Conservation (phyloP, 2,888 invertebrate species). For the Himalopsyche japonica region DNA sequence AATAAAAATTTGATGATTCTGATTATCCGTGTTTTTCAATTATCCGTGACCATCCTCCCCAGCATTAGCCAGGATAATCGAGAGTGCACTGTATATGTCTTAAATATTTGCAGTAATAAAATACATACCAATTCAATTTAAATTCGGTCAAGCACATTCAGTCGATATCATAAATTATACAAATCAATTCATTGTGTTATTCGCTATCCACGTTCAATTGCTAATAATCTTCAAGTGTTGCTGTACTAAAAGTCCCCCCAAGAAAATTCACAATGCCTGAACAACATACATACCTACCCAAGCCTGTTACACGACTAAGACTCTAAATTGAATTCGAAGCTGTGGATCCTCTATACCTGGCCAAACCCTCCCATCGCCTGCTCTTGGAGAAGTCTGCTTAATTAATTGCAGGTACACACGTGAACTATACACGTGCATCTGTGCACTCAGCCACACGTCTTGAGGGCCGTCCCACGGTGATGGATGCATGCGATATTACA, state of each 20-base stretch:
- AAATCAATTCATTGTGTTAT: too few relatives aligned
- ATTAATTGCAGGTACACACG: slow-evolving; percentile 31
- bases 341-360: neutral
- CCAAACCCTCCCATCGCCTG: neutral
- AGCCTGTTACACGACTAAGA: neutral
- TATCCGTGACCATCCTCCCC: too few relatives aligned
- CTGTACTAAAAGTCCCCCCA: neutral
- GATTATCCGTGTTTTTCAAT: too few relatives aligned
- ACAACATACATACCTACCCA: neutral
- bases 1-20: too few relatives aligned
- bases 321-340: slow-evolving; percentile 17
- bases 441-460: slow-evolving; percentile 4
- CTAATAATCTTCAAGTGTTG: neutral
- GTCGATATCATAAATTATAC: too few relatives aligned
- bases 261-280: neutral
- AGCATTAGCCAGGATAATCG: too few relatives aligned
- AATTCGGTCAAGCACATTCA: too few relatives aligned
- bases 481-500: neutral
- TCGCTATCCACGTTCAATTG: neutral
- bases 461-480: neutral
- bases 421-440: slow-evolving; percentile 12
- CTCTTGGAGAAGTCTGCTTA: slow-evolving; percentile 10
- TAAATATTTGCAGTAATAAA: too few relatives aligned
- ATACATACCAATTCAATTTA: too few relatives aligned
- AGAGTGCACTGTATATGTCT: too few relatives aligned